Evolutionary conservation across 2,113 vertebrate genomes (phyloP).

Genomic region (Noctilio leporinus): DNA sequence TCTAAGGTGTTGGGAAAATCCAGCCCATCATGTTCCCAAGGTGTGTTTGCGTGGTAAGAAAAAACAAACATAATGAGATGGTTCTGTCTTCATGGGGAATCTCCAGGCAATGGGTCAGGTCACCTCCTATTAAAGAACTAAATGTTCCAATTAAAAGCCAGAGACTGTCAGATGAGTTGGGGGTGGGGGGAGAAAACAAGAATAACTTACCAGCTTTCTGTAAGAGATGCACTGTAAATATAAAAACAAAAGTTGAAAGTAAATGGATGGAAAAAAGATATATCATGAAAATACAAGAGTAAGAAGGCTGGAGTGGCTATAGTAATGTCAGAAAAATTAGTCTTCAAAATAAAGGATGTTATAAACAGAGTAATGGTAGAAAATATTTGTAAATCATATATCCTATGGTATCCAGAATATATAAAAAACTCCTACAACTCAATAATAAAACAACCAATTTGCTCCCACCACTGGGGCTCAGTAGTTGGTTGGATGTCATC

Average conservation of each 20-base stretch:
- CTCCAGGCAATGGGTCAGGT: not conserved
- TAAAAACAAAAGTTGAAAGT: not conserved
- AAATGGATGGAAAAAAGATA: not conserved
- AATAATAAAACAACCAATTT: not conserved
- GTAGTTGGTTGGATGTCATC: too few species aligned
- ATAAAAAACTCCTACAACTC: not conserved
- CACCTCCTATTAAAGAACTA: not conserved
- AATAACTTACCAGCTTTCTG: not conserved
- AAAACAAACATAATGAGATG: not conserved
- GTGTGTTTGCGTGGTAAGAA: not conserved
- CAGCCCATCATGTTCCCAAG: not conserved
- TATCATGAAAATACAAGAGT: not conserved
- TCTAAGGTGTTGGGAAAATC: slow-evolving; percentile 36
- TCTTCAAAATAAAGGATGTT: not conserved
- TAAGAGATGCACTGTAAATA: not conserved
- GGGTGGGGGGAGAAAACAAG: not conserved
- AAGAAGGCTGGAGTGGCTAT: not conserved
- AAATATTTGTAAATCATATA: not conserved
- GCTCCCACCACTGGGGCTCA: too few species aligned
- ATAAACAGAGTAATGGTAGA: not conserved
- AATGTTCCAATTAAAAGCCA: slow-evolving; percentile 27
- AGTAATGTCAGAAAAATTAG: not conserved
- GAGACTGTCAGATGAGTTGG: not conserved
- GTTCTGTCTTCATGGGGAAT: not conserved
- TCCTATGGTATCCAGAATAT: not conserved